Evolutionary conservation across 2,888 invertebrate genomes (phyloP).

Genomic region (Phymatocera aterrima): DNA sequence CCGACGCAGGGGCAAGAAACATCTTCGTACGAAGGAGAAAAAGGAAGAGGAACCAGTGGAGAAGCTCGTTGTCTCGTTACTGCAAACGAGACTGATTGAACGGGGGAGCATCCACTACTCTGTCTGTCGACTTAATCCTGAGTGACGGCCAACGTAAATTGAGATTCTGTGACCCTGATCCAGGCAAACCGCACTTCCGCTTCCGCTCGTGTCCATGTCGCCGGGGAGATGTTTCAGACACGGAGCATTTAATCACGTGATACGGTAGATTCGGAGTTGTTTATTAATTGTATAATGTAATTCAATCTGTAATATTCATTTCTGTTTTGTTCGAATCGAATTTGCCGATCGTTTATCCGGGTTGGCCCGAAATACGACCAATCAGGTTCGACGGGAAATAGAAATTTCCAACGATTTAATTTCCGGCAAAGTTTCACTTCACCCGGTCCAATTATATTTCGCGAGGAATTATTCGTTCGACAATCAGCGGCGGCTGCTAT

Average conservation of each 20-base stretch:
- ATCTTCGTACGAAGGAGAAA: background rate
- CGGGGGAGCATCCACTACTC: conserved; percentile 1
- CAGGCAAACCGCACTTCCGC: background rate
- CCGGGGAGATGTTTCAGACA: background rate
- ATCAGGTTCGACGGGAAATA: background rate
- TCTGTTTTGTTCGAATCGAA: background rate
- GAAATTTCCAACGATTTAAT: background rate
- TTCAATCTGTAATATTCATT: background rate
- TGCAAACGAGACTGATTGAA: conserved; percentile 26
- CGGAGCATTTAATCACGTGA: background rate
- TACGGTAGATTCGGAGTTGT: background rate
- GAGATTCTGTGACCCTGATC: conserved; percentile 2
- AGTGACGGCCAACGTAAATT: conserved; percentile 9
- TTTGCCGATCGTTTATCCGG: background rate
- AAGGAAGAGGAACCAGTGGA: background rate
- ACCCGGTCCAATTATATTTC: background rate
- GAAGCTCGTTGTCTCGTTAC: conserved; percentile 9
- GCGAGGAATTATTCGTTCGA: background rate
- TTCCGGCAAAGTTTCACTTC: background rate
- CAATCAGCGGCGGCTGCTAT: background rate
- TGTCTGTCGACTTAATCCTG: conserved; percentile 11
- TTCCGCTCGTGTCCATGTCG: background rate
- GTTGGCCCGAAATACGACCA: background rate
- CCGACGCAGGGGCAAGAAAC: background rate
- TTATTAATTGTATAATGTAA: background rate